phyloP scores from a whole-genome alignment of 1,140 invertebrate species.

The Drosophila ambigua region DNA sequence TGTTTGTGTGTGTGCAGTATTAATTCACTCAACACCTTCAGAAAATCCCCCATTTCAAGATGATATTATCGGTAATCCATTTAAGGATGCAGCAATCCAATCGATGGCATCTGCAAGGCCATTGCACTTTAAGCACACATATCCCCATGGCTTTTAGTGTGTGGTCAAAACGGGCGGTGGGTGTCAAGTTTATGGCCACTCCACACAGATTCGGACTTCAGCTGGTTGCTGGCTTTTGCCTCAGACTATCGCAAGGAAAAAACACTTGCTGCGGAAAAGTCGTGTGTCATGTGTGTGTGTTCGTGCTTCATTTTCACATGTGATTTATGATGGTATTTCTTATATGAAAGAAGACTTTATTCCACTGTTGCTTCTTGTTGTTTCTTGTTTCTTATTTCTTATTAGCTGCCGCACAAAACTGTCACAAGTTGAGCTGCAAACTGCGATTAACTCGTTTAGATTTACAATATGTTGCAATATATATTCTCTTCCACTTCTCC shows the following conservation, averaged over 20 bases:
- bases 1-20: constrained; percentile 19
- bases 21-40: constrained; percentile 52
- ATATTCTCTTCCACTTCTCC: constrained; percentile 5
- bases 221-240: constrained; percentile 7
- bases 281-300: constrained; percentile 8
- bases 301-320: neutral
- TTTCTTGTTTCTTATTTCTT: constrained; percentile 58
- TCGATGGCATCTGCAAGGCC: constrained; percentile 10
- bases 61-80: constrained; percentile 48
- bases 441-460: constrained; percentile 68
- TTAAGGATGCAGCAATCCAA: constrained; percentile 53
- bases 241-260: neutral
- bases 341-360: constrained; percentile 21
- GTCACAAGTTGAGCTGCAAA: constrained; percentile 64
- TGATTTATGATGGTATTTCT: constrained; percentile 71
- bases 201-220: no score
- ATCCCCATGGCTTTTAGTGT: no score
- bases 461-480: constrained; percentile 48
- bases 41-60: constrained; percentile 26
- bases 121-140: constrained; percentile 43
- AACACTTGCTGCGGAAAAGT: constrained; percentile 11
- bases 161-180: no score
- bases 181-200: constrained; percentile 37
- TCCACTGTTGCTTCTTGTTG: neutral
- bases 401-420: constrained; percentile 65